Conservation (phyloP, 2,797 vertebrate species). For the Cossypha caffra region DNA sequence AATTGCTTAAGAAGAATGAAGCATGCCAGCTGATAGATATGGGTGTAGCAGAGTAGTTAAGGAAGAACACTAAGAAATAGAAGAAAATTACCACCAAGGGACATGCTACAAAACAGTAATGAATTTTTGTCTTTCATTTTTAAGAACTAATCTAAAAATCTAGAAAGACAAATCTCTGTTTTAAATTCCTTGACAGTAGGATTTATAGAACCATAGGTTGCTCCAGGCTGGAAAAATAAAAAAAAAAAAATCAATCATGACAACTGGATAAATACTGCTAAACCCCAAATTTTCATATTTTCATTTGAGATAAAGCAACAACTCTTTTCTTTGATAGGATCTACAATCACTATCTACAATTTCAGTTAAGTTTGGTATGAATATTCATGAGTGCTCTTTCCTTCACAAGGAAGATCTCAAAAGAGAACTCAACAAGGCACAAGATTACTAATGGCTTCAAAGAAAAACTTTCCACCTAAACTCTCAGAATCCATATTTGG, state of each 20-base stretch:
- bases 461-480: neutral
- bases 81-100: neutral
- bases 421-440: neutral
- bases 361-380: neutral
- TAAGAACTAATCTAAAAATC: neutral
- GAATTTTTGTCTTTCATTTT: neutral
- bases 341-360: neutral
- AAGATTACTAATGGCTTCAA: neutral
- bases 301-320: neutral
- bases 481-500: neutral
- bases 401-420: neutral
- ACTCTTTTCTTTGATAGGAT: neutral
- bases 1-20: slow-evolving; percentile 22
- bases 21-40: neutral
- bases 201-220: neutral
- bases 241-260: neutral
- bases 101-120: neutral
- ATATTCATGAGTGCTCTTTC: neutral
- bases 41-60: neutral
- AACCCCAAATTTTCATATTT: neutral
- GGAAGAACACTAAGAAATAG: neutral
- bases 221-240: neutral
- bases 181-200: neutral
- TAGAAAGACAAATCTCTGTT: neutral
- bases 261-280: neutral